Evolutionary conservation across 2,113 vertebrate genomes (phyloP), one percentile per base, ranked within the genome.

Genomic region (Colius striatus): DNA sequence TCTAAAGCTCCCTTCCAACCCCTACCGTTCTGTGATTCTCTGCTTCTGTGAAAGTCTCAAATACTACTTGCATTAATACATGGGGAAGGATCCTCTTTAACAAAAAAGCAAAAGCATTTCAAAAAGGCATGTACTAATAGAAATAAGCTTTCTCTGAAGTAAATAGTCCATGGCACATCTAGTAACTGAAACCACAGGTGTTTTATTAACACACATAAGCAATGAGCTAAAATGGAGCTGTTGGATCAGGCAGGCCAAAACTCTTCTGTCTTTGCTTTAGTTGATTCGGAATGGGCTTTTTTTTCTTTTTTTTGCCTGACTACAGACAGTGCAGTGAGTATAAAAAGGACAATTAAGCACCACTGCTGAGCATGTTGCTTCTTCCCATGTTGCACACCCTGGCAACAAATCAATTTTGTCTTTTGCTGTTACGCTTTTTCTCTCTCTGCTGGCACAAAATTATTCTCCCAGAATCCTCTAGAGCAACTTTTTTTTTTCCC

Each of bases 401-500:
- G 88, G 93, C 92, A 96, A 95, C 90, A 95, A 93, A 89, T 67
- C 55, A 88, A 50, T 90, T 94, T 93, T 94, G 92, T 91, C 77
- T 89, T 84, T 94, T 87, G 87, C 84, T 91, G 77, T 38, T 57
- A 91, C 92, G 91, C 54, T 68, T 57, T 84, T 47, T 81, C 32
- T 89, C 23, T 66, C 45, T 62, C 82, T 7, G 16, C 27, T n/a
- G 36, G 80, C 83, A 88, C 67, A 84, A 95, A 95, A 96, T 93
- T 80, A 76, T 55, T 92, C 84, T 95, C 86, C 94, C 48, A 75
- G 92, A 81, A 84, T 94, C 81, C 83, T 95, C 58, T 7, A 77
- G 4, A 82, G 53, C 30, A 73, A 86, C 47, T 48, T 94, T 90
- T 77, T 87, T 63, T 87, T 68, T 63, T 6, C 55, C 53, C 47